phyloP scores from a whole-genome alignment of 2,797 vertebrate species.

The Myiotriccus ornatus region DNA sequence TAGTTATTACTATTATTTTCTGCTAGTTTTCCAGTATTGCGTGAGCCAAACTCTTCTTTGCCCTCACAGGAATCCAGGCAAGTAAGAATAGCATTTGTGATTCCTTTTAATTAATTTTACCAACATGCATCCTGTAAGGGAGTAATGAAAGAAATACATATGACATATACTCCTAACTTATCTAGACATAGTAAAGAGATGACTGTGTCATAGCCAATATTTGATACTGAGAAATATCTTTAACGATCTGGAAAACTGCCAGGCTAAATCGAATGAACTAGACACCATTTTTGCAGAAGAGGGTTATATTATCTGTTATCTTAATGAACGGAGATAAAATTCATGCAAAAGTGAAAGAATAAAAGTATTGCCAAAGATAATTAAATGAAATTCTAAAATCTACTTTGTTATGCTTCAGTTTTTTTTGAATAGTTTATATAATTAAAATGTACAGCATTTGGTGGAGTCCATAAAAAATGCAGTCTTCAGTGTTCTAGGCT shows the following conservation, averaged over 20 bases:
- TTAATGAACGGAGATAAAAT: slow-evolving; percentile 2
- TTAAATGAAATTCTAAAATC: background rate
- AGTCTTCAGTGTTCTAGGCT: background rate
- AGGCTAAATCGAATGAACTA: slow-evolving; percentile 3
- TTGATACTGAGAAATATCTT: slow-evolving; percentile 15
- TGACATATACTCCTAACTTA: background rate
- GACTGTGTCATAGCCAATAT: background rate
- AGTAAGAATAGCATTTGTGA: background rate
- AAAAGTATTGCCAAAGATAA: background rate
- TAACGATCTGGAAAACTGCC: slow-evolving; percentile 10
- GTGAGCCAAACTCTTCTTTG: background rate
- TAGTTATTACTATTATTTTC: background rate
- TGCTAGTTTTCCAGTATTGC: background rate
- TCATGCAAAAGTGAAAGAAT: background rate
- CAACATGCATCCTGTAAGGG: background rate
- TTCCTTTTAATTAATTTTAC: slow-evolving; percentile 11
- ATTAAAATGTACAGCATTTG: background rate
- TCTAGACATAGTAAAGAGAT: background rate
- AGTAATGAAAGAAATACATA: slow-evolving; percentile 46
- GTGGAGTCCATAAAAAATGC: background rate
- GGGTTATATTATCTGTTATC: background rate
- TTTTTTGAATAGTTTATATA: background rate
- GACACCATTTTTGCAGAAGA: background rate
- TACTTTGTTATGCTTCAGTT: background rate
- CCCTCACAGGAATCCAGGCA: background rate